Evolutionary conservation across 1,140 invertebrate species (phyloP), one percentile per base, ranked within the genome.

Genomic region (Tenebrio molitor): DNA sequence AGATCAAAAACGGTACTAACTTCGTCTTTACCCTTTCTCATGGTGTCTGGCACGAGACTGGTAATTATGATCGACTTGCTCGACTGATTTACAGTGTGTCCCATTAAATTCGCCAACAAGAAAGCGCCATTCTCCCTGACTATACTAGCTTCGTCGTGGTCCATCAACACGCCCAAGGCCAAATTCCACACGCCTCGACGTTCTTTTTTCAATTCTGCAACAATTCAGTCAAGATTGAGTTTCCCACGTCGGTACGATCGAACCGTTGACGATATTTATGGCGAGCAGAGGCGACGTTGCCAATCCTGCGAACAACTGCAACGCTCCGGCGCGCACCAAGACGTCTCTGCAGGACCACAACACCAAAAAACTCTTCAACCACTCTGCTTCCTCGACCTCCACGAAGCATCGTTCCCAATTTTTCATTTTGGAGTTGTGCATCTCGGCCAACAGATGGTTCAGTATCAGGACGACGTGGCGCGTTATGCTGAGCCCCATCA

Each of bases 401-500:
- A 79, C 79, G 82, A 76, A 80, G 75, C 69, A 79, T 14, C 50
- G 64, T 76, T 83, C 81, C 81, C 81, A 83, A 66, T 76, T 75
- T 71, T 82, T 84, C 70, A 84, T 82, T 71, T 79, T 79, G n/a
- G 82, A 78, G 79, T 81, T 76, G 71, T 86, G 84, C 84, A 87
- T 84, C 77, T 87, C 84, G 66, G 82, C 80, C 1, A 87, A 64
- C 0, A 88, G 71, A 76, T 88, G 86, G 79, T 88, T 87, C n/a
- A 89, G 79, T 21, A 86, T 84, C 19, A 88, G 80, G 14, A 88
- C 79, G 1, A 84, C 83, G 73, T 86, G 83, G 74, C 85, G 83
- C 0, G 86, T 87, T 46, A 88, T 87, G 4, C 84, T 86, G 6
- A 88, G 75, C 0, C 87, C 87, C 87, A 88, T 88, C 16, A 86